phyloP scores from a whole-genome alignment of 2,888 invertebrate species.

The Rhaphigaster nebulosa region DNA sequence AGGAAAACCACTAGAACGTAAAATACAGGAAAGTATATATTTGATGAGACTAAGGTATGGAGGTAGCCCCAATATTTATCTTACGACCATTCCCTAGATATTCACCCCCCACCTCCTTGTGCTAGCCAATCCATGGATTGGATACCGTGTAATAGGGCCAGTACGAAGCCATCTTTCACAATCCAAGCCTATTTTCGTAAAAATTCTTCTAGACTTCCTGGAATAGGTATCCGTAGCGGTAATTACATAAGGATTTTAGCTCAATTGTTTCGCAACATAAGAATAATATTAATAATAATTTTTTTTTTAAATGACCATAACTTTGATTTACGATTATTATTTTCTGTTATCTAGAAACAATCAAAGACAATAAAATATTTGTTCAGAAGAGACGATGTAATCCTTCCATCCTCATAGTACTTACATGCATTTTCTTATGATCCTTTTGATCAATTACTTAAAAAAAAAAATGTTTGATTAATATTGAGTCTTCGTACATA shows the following conservation, averaged over 20 bases:
- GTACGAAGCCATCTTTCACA: background rate
- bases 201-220: background rate
- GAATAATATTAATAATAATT: too few relatives aligned
- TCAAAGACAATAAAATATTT: too few relatives aligned
- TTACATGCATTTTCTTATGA: too few relatives aligned
- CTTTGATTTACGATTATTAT: background rate
- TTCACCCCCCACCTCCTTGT: background rate
- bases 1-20: background rate
- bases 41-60: constrained; percentile 24
- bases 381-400: too few relatives aligned
- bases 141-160: background rate
- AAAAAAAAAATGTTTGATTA: too few relatives aligned
- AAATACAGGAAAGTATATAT: background rate
- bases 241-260: background rate
- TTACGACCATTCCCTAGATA: constrained; percentile 33
- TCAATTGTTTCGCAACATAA: too few relatives aligned
- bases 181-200: background rate
- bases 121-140: constrained; percentile 12
- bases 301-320: background rate
- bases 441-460: too few relatives aligned
- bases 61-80: constrained; percentile 1
- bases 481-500: too few relatives aligned
- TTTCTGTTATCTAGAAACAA: background rate
- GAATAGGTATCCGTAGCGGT: background rate
- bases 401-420: too few relatives aligned